Percentiles rank a stretch among this genome's conserved stretches.
These are phyloP conservation scores for Todiramphus saurophagus DNA, from an alignment of 2,113 vertebrate species.

Conservation along the genomic window DNA sequence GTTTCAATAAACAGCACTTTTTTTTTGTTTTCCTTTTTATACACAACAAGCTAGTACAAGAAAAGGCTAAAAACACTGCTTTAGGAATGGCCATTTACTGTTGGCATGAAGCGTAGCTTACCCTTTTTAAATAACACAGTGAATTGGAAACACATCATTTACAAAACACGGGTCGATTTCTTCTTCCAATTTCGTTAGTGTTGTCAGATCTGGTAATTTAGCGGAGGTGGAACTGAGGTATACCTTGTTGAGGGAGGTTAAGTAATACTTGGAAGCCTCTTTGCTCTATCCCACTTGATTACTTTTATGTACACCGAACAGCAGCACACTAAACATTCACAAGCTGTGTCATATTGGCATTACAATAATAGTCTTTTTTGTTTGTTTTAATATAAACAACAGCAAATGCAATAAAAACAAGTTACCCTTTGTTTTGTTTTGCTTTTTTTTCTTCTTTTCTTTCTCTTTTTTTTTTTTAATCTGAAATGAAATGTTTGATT, in stretches of 20 bases:
- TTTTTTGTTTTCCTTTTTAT: slow-evolving; percentile 56
- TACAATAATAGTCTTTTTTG: slow-evolving; percentile 89
- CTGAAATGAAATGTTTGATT: slow-evolving; percentile 89
- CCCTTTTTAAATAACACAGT: slow-evolving; percentile 82
- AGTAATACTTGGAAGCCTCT: slow-evolving; percentile 94
- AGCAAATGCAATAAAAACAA: slow-evolving; percentile 87
- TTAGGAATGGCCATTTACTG: slow-evolving; percentile 82
- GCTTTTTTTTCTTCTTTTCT: slow-evolving; percentile 32
- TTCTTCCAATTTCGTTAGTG: slow-evolving; percentile 83
- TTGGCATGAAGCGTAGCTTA: slow-evolving; percentile 81
- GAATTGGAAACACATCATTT: slow-evolving; percentile 78
- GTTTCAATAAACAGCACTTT: slow-evolving; percentile 76
- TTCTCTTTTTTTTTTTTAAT: slow-evolving; percentile 64
- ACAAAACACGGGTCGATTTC: slow-evolving; percentile 78
- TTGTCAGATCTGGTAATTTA: slow-evolving; percentile 82
- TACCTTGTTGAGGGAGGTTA: slow-evolving; percentile 98
- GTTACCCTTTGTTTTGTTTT: slow-evolving; percentile 75
- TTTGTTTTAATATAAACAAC: slow-evolving; percentile 80
- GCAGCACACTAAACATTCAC: slow-evolving; percentile 99
- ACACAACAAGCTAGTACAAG: slow-evolving; percentile 79
- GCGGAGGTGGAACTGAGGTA: slow-evolving; percentile 94
- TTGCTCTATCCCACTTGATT: slow-evolving; percentile 86
- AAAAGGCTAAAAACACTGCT: slow-evolving; percentile 79
- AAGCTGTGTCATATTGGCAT: slow-evolving; percentile 98
- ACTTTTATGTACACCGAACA: slow-evolving; percentile 90